Evolutionary conservation across 2,888 invertebrate genomes (phyloP).

Genomic region (Nebria brevicollis): DNA sequence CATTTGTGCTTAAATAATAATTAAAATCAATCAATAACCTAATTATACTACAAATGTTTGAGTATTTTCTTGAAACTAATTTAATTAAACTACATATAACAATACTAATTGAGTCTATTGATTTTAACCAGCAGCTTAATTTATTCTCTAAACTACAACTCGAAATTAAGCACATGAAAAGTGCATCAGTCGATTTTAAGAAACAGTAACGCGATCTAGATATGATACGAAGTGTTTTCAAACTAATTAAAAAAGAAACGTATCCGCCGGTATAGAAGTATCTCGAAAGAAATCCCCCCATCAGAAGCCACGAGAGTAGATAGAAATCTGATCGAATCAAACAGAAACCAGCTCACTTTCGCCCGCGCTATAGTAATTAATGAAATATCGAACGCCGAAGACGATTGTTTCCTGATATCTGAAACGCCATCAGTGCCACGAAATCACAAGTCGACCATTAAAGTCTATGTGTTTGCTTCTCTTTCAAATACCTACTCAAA

Average conservation of each 20-base stretch:
- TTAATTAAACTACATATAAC: background rate
- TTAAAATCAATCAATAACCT: background rate
- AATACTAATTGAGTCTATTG: background rate
- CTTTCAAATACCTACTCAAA: too few relatives aligned
- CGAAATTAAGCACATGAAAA: too few relatives aligned
- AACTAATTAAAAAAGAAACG: background rate
- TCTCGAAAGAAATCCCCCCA: background rate
- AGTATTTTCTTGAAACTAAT: background rate
- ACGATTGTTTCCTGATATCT: background rate
- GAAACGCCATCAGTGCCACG: too few relatives aligned
- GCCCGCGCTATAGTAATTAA: background rate
- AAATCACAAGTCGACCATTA: too few relatives aligned
- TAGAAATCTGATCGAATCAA: background rate
- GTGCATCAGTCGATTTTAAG: too few relatives aligned
- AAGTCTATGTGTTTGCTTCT: too few relatives aligned
- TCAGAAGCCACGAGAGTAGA: background rate
- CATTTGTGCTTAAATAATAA: background rate
- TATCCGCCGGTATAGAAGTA: too few relatives aligned
- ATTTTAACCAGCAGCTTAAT: too few relatives aligned
- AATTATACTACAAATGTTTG: background rate
- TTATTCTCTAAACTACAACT: too few relatives aligned
- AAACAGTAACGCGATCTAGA: too few relatives aligned
- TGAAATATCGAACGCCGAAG: background rate
- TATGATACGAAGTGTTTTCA: background rate
- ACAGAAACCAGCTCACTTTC: background rate